These are phyloP conservation scores for Catamblyrhynchus diadema DNA, from an alignment of 2,797 vertebrate species.

Conservation along the genomic window DNA sequence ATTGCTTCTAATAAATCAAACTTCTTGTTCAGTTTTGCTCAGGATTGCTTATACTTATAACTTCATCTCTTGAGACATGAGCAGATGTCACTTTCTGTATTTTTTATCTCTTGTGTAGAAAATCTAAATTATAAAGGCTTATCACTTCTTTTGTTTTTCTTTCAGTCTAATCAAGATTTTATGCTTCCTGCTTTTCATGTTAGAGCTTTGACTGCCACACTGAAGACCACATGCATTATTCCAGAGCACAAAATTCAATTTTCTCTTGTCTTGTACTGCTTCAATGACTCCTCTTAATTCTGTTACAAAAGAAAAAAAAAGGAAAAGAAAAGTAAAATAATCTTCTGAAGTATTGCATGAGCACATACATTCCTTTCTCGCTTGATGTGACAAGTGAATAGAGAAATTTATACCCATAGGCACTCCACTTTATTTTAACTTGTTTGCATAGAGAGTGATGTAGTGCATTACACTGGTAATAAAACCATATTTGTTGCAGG, in stretches of 20 bases:
- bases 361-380: not conserved
- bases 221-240: not conserved
- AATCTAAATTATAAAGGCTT: conserved; percentile 15
- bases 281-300: conserved; percentile 14
- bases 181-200: not conserved
- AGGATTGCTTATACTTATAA: not conserved
- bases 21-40: not conserved
- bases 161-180: not conserved
- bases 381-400: not conserved
- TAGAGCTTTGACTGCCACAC: not conserved
- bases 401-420: not conserved
- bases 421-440: not conserved
- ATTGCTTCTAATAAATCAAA: not conserved
- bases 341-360: not conserved
- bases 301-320: not conserved
- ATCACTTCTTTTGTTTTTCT: not conserved
- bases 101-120: not conserved
- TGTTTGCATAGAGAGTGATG: not conserved
- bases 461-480: not conserved
- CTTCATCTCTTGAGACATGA: not conserved
- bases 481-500: not conserved
- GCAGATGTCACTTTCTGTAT: not conserved
- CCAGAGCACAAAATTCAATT: conserved; percentile 4
- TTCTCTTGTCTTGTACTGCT: not conserved
- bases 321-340: not conserved